Base-by-base conservation (phyloP, 2,888 invertebrate species). In the Tricholauxania praeusta region DNA sequence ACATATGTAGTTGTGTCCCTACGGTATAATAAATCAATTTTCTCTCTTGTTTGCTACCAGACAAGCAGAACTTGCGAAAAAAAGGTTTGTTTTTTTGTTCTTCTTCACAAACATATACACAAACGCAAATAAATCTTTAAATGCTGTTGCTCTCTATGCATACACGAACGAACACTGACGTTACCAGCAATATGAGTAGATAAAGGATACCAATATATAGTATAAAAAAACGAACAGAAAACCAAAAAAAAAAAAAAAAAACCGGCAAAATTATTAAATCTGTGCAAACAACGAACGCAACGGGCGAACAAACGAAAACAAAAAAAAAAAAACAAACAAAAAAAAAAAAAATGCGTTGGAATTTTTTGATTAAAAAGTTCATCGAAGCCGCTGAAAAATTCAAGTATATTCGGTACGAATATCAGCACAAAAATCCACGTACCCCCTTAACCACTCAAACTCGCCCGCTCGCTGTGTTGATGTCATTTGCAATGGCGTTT, bases 301-400 rank as follows among this genome's bases (percentile, higher is more conserved):
- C 53, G 14, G 8, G 19, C 12, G 17, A 53, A 53, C 15, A 53
- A 15, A n/a, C 17, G 22, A 55, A n/a, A 10, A 53, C n/a, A 53
- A n/a, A 2, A n/a, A 14, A 57, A 57, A 57, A 19, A 8, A 57
- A n/a, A n/a, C n/a, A n/a, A n/a, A n/a, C 59, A 22, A 59, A 59
- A 22, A 7, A n/a, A 57, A 57, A n/a, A 59, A 59, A 19, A 5
- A 4, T 39, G 48, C 47, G 14, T 64, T 51, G 64, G 64, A 64
- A 64, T 64, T 64, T 64, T 64, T 64, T 64, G 64, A 64, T 64
- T 64, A 64, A 64, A 39, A 64, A 64, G 64, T 64, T 64, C 51
- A 64, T 51, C 64, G 64, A 64, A 64, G 64, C 64, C 64, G 64
- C 51, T 64, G 64, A 64, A 64, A 64, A 64, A 39, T 19, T 48